Evolutionary conservation across 35 echinoderm and acorn worm species (phyloP).

Genomic region (Eucidaris tribuloides): DNA sequence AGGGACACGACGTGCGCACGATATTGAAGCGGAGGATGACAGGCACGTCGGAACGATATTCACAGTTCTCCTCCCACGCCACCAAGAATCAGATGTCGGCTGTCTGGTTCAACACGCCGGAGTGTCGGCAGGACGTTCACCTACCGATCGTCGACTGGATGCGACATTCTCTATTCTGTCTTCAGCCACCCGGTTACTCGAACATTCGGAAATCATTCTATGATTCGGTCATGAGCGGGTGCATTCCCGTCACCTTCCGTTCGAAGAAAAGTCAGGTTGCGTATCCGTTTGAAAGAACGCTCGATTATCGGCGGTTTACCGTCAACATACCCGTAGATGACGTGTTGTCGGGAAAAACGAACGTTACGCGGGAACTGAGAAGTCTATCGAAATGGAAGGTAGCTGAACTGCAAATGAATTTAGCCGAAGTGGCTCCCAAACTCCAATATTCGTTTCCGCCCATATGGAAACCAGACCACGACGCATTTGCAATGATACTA

Average conservation of each 20-base stretch:
- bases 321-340: conserved; percentile 58
- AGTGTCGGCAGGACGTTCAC: conserved; percentile 44
- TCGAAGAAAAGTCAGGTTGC: conserved; percentile 41
- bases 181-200: conserved; percentile 65
- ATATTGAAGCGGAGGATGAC: conserved; percentile 59
- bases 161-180: conserved; percentile 57
- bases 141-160: conserved; percentile 70
- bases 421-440: conserved; percentile 31
- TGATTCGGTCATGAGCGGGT: conserved; percentile 56
- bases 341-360: conserved; percentile 34
- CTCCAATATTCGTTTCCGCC: conserved; percentile 61
- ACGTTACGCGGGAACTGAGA: conserved; percentile 33
- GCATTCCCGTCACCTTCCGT: conserved; percentile 64
- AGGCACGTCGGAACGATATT: conserved; percentile 34
- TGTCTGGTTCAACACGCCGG: conserved; percentile 67
- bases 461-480: not conserved
- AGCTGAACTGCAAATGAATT: conserved; percentile 22
- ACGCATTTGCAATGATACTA: conserved; percentile 50
- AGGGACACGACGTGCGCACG: conserved; percentile 49
- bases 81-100: conserved; percentile 4
- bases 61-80: conserved; percentile 18
- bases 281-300: conserved; percentile 50
- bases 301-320: conserved; percentile 53
- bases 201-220: conserved; percentile 70
- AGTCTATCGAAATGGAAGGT: conserved; percentile 42